A percentile compares a stretch with the other conserved stretches of the same genome.
Conservation (phyloP, 2,888 invertebrate species). For the Drosophila formosana region DNA sequence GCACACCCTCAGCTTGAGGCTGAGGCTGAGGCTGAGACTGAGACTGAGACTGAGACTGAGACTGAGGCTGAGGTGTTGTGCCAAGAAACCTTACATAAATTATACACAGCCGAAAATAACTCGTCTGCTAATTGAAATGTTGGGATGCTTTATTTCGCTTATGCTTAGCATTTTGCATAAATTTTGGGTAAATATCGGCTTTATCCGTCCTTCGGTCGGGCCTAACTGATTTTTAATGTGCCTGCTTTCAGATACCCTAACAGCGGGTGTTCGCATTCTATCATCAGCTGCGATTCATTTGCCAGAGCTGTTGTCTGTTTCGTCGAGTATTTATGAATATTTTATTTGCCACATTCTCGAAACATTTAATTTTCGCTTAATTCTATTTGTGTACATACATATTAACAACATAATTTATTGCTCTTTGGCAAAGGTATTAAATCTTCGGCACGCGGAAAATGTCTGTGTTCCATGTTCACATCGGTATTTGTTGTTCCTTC, state of each 20-base stretch:
- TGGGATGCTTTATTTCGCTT: constrained; percentile 15
- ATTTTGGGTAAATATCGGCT: constrained; percentile 12
- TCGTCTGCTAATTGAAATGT: constrained; percentile 47
- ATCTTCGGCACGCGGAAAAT: background rate
- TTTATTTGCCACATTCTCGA: no score
- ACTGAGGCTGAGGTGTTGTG: background rate
- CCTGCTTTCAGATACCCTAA: background rate
- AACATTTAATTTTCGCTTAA: background rate
- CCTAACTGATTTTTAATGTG: constrained; percentile 40
- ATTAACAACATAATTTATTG: background rate
- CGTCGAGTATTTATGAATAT: no score
- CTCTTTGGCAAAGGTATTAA: background rate
- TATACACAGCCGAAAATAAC: constrained; percentile 44
- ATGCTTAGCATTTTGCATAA: constrained; percentile 48
- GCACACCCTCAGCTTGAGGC: background rate
- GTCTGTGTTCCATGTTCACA: no score
- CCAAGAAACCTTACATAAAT: constrained; percentile 29
- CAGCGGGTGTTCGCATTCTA: background rate
- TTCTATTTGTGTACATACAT: background rate
- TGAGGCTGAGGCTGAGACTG: no score
- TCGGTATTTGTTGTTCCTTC: background rate
- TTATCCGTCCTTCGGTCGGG: constrained; percentile 22
- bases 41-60: background rate
- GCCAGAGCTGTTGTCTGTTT: background rate
- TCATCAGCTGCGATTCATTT: background rate